Evolutionary conservation across 2,113 vertebrate species (phyloP).

Genomic region (Rhea pennata): DNA sequence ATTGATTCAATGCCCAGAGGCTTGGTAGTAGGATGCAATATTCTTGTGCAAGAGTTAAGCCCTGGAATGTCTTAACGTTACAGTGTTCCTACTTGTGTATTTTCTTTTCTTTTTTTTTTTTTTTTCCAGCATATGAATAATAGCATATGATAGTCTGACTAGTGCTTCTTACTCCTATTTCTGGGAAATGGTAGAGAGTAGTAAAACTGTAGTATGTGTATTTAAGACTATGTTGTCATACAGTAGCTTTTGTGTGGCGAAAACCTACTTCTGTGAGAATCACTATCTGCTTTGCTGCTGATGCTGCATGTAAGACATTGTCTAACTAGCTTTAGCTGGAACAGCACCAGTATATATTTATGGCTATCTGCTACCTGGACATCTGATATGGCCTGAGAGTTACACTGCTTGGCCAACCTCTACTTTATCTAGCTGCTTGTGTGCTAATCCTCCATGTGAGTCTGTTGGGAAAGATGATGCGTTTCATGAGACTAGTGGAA

Average conservation of each 20-base stretch:
- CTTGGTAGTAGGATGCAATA: background rate
- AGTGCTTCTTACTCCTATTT: background rate
- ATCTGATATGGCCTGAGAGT: conserved; percentile 30
- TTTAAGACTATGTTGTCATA: fast-evolving
- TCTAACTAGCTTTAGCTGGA: background rate
- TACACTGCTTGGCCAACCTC: background rate
- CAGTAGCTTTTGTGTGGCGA: background rate
- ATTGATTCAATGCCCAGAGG: background rate
- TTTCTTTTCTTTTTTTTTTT: background rate
- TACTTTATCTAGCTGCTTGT: background rate
- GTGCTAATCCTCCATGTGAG: background rate
- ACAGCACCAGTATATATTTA: background rate
- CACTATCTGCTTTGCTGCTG: background rate
- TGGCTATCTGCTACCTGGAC: background rate
- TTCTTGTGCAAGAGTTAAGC: background rate
- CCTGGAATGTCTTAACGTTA: background rate
- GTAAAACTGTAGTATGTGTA: background rate
- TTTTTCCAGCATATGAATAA: background rate
- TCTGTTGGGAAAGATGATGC: background rate
- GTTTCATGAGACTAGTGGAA: background rate
- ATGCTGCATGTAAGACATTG: background rate
- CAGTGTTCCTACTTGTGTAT: background rate
- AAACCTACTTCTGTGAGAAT: conserved; percentile 9
- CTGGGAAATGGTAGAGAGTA: background rate
- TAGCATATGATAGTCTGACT: background rate